phyloP scores from a whole-genome alignment of 2,888 invertebrate species.

The Pherbina coryleti region DNA sequence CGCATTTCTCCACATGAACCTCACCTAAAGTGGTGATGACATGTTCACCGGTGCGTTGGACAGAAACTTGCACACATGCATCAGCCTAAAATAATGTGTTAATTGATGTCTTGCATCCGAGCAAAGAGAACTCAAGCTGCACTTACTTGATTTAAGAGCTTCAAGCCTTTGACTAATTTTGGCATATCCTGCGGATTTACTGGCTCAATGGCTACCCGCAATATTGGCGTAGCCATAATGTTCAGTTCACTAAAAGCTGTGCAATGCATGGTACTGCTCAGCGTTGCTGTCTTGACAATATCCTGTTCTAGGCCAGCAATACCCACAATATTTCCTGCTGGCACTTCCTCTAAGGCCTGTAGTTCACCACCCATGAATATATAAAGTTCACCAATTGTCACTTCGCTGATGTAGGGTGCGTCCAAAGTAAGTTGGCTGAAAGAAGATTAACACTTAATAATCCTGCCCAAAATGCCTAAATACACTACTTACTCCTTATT shows the following conservation, averaged over 20 bases:
- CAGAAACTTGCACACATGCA: constrained; percentile 89
- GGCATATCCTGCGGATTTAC: constrained; percentile 83
- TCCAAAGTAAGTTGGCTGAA: constrained; percentile 47
- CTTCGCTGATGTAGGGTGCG: constrained; percentile 66
- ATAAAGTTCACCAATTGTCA: constrained; percentile 81
- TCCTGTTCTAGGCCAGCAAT: constrained; percentile 88
- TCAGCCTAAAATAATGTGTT: constrained; percentile 71
- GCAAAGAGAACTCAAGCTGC: not conserved
- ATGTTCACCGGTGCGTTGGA: constrained; percentile 95
- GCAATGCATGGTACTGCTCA: constrained; percentile 84
- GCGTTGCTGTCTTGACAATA: constrained; percentile 89
- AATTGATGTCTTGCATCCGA: too few species aligned
- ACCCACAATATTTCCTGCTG: constrained; percentile 92
- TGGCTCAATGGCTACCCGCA: constrained; percentile 94
- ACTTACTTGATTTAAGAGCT: constrained; percentile 86
- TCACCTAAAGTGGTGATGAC: constrained; percentile 96
- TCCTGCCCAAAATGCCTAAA: not conserved
- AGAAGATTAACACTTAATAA: not conserved
- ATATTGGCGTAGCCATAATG: constrained; percentile 85
- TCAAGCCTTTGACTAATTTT: constrained; percentile 80
- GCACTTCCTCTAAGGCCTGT: constrained; percentile 81
- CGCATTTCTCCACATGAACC: constrained; percentile 95
- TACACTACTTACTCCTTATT: constrained; percentile 63
- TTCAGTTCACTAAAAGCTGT: constrained; percentile 89
- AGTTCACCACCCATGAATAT: constrained; percentile 94